phyloP scores from a whole-genome alignment of 2,797 vertebrate genomes.

The Melanotaenia maccullochi region DNA sequence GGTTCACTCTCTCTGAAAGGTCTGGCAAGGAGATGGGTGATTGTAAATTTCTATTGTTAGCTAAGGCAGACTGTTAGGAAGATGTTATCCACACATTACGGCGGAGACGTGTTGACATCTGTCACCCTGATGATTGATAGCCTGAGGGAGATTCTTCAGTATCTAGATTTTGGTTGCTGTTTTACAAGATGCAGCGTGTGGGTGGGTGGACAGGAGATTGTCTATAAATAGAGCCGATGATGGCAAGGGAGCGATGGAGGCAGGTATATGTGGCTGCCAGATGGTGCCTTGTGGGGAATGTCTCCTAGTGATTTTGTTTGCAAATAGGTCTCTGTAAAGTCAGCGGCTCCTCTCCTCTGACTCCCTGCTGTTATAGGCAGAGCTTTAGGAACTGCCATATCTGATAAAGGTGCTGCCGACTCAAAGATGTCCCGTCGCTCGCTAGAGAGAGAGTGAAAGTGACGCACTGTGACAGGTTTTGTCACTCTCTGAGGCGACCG shows the following conservation, averaged over 20 bases:
- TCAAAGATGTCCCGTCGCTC: conserved; percentile 72
- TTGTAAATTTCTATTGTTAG: conserved; percentile 62
- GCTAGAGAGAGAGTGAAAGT: conserved; percentile 71
- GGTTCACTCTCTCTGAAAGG: conserved; percentile 39
- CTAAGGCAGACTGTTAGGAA: conserved; percentile 49
- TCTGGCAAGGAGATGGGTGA: conserved; percentile 49
- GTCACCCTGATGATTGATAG: conserved; percentile 68
- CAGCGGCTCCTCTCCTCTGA: conserved; percentile 60
- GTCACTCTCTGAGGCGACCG: conserved; percentile 76
- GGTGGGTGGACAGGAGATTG: conserved; percentile 54
- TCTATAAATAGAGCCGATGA: conserved; percentile 72
- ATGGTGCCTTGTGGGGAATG: conserved; percentile 79
- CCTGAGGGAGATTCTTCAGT: conserved; percentile 60
- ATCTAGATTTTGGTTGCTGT: conserved; percentile 63
- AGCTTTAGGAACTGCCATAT: conserved; percentile 79
- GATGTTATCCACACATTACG: conserved; percentile 60
- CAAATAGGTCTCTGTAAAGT: conserved; percentile 80
- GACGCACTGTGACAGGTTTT: conserved; percentile 80
- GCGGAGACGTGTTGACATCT: conserved; percentile 61
- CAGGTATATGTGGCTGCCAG: conserved; percentile 78
- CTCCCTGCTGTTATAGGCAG: conserved; percentile 67
- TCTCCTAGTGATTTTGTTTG: conserved; percentile 82
- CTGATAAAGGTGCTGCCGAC: conserved; percentile 77
- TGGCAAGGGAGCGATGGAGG: conserved; percentile 66
- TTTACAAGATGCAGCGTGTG: conserved; percentile 66